phyloP scores from a whole-genome alignment of 2,113 vertebrate species.

The Tor tambroides region DNA sequence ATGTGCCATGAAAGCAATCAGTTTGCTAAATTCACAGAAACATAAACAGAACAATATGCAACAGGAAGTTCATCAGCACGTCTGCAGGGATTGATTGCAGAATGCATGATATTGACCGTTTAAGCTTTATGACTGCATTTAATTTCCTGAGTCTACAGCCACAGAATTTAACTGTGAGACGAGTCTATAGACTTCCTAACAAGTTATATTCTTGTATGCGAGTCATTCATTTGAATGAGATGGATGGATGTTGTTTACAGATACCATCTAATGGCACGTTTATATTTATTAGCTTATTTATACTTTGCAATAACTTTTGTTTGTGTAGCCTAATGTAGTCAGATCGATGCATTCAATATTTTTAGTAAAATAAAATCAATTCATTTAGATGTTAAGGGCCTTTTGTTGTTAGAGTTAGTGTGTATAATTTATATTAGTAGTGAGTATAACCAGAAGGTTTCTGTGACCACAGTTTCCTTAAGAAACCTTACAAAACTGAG shows the following conservation, averaged over 20 bases:
- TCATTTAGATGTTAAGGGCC: not conserved
- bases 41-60: not conserved
- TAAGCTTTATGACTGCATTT: slow-evolving; percentile 41
- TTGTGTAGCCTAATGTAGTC: not conserved
- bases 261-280: not conserved
- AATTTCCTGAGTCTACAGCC: slow-evolving; percentile 44
- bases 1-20: not conserved
- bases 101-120: not conserved
- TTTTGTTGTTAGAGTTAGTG: not conserved
- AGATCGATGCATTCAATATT: not conserved
- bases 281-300: not conserved
- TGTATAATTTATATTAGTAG: not conserved
- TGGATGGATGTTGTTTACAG: not conserved
- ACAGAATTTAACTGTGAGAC: not conserved
- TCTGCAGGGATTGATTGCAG: slow-evolving; percentile 2
- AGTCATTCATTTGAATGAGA: not conserved
- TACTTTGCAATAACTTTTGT: not conserved
- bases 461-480: slow-evolving; percentile 11
- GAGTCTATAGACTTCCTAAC: slow-evolving; percentile 1
- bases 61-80: not conserved
- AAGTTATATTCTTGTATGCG: not conserved
- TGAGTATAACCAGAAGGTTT: not conserved
- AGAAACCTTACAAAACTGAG: not conserved
- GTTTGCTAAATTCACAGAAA: not conserved
- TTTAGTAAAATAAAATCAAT: too few species aligned